Base-by-base conservation (phyloP, 1,140 invertebrate species). In the Drosophila teissieri region DNA sequence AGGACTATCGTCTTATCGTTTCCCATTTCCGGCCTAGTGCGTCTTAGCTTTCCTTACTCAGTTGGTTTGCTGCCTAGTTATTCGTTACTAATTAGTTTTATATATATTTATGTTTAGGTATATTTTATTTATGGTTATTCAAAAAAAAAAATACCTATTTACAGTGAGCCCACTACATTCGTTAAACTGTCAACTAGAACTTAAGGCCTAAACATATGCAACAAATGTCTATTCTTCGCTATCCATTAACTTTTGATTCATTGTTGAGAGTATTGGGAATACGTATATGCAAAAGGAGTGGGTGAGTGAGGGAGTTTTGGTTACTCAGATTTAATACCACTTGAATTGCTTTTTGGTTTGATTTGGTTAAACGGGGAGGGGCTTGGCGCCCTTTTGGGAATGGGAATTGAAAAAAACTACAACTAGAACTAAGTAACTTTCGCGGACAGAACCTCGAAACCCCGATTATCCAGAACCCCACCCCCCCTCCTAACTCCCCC, bases 401-500 rank as follows among this genome's bases (percentile, higher is more conserved):
- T 62, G 42, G 51, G 46, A 74, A 51, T 57, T n/a, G 48, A 75
- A 48, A 51, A 58, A 74, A 65, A 48, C 46, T 72, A 70, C 37
- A 52, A 68, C 57, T 82, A 82, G 74, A 84, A 89, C 84, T 89
- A 89, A 64, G 46, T 76, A 82, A 76, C 56, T 76, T 53, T 49
- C 24, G 39, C 31, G 31, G 11, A 22, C 37, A 37, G 46, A 48
- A 44, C 42, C 11, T 3, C 27, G 27, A 51, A 51, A 12, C 34
- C 55, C 45, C 40, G n/a, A 6, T n/a, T 42, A 17, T 37, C 11
- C 14, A 42, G 7, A 0, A 15, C n/a, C 39, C 14, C 39, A 40
- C 40, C 40, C 17, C 40, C 40, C 17, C 15, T 11, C 53, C 5
- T 0, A 15, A 61, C 39, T 31, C 65, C 49, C 40, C 34, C 49